Conservation (phyloP, 2,797 vertebrate genomes). For the Diplodus puntazzo region DNA sequence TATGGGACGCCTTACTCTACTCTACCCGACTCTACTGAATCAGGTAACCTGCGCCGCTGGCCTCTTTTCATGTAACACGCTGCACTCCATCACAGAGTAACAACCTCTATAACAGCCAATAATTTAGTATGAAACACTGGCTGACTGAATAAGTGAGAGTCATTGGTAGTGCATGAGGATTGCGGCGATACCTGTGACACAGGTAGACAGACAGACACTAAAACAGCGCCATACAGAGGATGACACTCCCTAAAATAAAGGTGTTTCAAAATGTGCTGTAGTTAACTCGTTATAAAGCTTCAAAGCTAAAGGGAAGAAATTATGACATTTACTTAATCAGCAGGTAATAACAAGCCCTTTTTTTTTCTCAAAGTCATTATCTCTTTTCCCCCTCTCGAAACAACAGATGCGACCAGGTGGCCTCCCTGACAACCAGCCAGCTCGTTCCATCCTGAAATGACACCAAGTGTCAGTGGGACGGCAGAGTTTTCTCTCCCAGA, state of each 20-base stretch:
- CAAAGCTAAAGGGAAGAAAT: background rate
- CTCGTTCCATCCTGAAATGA: conserved; percentile 57
- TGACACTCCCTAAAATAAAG: background rate
- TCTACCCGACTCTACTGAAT: conserved; percentile 12
- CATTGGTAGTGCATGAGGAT: conserved; percentile 7
- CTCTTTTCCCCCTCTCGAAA: conserved; percentile 29
- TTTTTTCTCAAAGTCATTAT: conserved; percentile 31
- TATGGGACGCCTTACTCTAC: conserved; percentile 18
- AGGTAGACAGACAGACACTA: conserved; percentile 1
- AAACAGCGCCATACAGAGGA: background rate
- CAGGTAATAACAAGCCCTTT: conserved; percentile 9
- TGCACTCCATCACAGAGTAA: conserved; percentile 44
- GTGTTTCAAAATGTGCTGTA: background rate
- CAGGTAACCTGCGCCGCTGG: conserved; percentile 11
- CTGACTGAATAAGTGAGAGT: conserved; percentile 17
- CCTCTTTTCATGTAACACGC: conserved; percentile 10
- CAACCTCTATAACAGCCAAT: conserved; percentile 30
- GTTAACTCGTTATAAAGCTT: background rate
- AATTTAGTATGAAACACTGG: conserved; percentile 32
- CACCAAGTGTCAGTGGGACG: conserved; percentile 60
- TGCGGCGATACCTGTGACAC: background rate
- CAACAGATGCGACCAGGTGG: conserved; percentile 64
- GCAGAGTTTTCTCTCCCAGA: conserved; percentile 45
- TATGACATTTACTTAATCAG: conserved; percentile 20
- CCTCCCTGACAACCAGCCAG: conserved; percentile 67